Conservation (phyloP, 2,113 vertebrate species). For the Sula dactylatra region DNA sequence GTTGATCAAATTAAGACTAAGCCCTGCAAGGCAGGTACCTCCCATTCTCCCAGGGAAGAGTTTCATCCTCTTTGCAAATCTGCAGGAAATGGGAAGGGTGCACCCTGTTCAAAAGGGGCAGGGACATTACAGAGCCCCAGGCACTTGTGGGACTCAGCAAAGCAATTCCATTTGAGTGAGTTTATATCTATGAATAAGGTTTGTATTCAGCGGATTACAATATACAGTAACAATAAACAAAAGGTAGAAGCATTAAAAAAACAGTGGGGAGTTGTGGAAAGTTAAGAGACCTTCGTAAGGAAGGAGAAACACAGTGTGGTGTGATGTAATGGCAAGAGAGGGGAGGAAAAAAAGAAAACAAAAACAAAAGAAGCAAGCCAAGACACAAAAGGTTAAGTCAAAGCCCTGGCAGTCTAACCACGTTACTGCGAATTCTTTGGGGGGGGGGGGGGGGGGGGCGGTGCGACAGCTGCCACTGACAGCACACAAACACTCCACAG, state of each 20-base stretch:
- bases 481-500: background rate
- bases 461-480: slow-evolving; percentile 4
- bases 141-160: background rate
- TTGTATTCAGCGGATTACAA: background rate
- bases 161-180: background rate
- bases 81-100: background rate
- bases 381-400: background rate
- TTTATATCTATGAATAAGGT: background rate
- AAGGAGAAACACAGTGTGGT: background rate
- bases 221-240: background rate
- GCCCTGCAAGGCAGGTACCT: background rate
- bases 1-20: background rate
- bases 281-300: background rate
- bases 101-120: background rate
- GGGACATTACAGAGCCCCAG: background rate
- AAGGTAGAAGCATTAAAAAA: background rate
- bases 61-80: background rate
- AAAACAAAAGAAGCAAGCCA: background rate
- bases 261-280: background rate
- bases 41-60: background rate
- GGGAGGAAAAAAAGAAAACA: background rate
- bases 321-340: background rate
- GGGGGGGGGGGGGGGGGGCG: too few species aligned
- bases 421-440: background rate
- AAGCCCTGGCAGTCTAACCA: background rate